These are phyloP conservation scores for Tortricodes alternella DNA, from an alignment of 2,888 invertebrate species.

Conservation along the genomic window DNA sequence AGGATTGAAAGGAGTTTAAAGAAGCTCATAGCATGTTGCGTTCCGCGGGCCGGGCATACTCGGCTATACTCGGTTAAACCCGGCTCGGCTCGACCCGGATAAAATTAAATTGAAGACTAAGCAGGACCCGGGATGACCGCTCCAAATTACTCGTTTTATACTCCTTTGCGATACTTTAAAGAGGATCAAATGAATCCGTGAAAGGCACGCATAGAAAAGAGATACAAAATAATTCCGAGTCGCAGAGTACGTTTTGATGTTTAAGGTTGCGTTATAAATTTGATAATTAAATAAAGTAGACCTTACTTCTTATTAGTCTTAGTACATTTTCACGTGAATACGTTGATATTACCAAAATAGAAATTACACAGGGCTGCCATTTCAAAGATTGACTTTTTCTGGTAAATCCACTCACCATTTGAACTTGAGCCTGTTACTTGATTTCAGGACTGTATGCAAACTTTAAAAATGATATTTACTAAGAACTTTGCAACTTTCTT, in stretches of 20 bases:
- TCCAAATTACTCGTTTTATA: conserved; percentile 42
- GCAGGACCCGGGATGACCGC: conserved; percentile 57
- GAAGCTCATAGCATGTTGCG: conserved; percentile 62
- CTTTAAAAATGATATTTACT: too few species aligned
- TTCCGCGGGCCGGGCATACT: conserved; percentile 35
- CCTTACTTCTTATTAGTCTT: too few species aligned
- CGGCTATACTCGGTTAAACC: conserved; percentile 9
- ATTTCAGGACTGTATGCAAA: too few species aligned
- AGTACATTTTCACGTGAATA: too few species aligned
- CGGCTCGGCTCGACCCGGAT: conserved; percentile 48
- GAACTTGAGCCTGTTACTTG: too few species aligned
- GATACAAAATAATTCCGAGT: conserved; percentile 7
- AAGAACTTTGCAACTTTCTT: too few species aligned
- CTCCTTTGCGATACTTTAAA: conserved; percentile 39
- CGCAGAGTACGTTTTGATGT: conserved; percentile 12
- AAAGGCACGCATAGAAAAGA: background rate
- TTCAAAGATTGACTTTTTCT: too few species aligned
- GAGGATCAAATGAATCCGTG: conserved; percentile 34
- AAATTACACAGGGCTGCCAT: too few species aligned
- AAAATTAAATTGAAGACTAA: conserved; percentile 69
- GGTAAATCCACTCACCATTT: too few species aligned
- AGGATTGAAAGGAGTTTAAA: conserved; percentile 62
- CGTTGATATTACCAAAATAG: too few species aligned
- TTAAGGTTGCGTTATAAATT: background rate
- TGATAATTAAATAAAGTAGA: too few species aligned